Base-by-base conservation (phyloP, 1,140 invertebrate genomes). In the Neuroterus valhalla region DNA sequence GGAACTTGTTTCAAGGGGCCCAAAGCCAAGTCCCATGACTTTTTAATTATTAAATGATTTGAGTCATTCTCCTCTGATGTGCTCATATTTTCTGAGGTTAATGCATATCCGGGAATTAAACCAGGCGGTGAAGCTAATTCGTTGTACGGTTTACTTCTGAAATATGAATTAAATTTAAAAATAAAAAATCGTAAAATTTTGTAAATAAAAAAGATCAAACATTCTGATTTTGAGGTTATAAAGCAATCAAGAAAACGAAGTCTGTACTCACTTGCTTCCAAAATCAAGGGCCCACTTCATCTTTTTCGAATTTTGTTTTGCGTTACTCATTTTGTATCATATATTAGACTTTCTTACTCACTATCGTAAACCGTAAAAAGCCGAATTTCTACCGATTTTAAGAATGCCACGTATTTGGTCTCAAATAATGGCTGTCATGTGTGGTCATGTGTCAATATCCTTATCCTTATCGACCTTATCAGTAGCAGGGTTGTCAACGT, bases 21-120 rank as follows among this genome's bases (percentile, higher is more conserved):
- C 4, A 99, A 86, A 0, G 98, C 98, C 66, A 99, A 92, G 88
- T 99, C 98, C 98, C 98, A 99, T 55, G 98, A 96, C 88, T 98
- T 97, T 89, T 98, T 98, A 1, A 97, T 96, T 68, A 98, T 95
- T 70, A 98, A 90, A 81, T 95, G 92, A 91, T 94, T 95, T 0
- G 94, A 93, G 88, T 97, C 96, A 1, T 92, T 90, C 76, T 94
- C 93, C 15, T 84, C 96, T 94, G 83, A 94, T 94, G 2, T 94
- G 93, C 42, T 94, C 93, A 91, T 93, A 76, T 95, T 94, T 81
- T 91, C 93, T 55, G 94, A 92, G 70, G 92, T 92, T 10, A 93
- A 91, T 14, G 93, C 93, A 68, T 62, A 62, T 62, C 55, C 55
- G 2, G 94, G 92, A 88, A 93, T 96, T 77, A 95, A 98, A 12